Conservation (phyloP, 1,140 invertebrate species). For the Drosophila neocordata region DNA sequence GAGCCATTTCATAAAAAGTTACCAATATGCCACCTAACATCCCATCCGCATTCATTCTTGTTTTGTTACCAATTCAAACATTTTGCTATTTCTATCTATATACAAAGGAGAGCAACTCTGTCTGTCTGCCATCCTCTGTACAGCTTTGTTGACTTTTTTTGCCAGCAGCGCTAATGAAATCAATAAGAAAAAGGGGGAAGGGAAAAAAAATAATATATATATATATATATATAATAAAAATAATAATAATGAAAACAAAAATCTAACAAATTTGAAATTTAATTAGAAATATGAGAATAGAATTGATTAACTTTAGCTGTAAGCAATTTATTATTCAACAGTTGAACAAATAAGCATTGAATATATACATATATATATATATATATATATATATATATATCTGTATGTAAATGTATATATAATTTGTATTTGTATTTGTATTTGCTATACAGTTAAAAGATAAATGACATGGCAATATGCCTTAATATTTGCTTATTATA, state of each 20-base stretch:
- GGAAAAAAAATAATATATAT: conserved; percentile 40
- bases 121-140: background rate
- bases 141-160: conserved; percentile 1
- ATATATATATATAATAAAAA: too few species aligned
- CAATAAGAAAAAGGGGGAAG: conserved; percentile 35
- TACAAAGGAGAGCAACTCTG: too few species aligned
- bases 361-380: too few species aligned
- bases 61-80: background rate
- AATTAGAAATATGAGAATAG: background rate
- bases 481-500: conserved; percentile 27
- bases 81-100: background rate
- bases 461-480: conserved; percentile 36
- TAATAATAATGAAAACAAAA: conserved; percentile 31
- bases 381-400: conserved; percentile 7
- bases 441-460: conserved; percentile 37
- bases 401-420: background rate
- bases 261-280: background rate
- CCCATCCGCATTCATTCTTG: background rate
- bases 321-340: background rate
- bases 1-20: conserved; percentile 22
- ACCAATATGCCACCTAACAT: background rate
- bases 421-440: background rate
- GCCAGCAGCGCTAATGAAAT: conserved; percentile 42
- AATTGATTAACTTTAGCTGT: background rate
- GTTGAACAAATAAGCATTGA: too few species aligned